A percentile compares a stretch with the other conserved stretches of the same genome.
Evolutionary conservation across 2,113 vertebrate species (phyloP).

Genomic region (Tragelaphus imberbis): DNA sequence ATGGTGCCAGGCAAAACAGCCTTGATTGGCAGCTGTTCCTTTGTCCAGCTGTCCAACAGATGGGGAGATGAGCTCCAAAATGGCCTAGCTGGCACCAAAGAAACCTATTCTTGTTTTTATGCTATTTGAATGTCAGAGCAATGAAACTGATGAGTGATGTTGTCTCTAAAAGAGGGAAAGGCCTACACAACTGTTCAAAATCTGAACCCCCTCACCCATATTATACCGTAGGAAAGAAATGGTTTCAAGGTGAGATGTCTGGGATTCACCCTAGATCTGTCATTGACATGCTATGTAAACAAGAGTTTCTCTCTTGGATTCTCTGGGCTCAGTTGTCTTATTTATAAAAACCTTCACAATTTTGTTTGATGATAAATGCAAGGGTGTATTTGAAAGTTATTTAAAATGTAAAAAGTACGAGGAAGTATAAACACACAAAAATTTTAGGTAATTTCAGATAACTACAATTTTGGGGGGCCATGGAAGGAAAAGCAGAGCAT

Average conservation of each 20-base stretch:
- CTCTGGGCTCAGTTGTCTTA: background rate
- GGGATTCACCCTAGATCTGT: background rate
- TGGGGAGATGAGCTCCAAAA: background rate
- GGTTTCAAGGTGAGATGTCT: background rate
- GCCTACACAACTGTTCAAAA: background rate
- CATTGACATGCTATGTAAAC: background rate
- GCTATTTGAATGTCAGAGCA: background rate
- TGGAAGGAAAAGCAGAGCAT: background rate
- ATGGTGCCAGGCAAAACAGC: constrained; percentile 33
- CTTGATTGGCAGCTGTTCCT: constrained; percentile 39
- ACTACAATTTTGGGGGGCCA: background rate
- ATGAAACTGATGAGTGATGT: background rate
- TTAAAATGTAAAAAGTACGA: background rate
- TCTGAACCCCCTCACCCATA: background rate
- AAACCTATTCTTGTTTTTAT: background rate
- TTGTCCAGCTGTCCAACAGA: constrained; percentile 46
- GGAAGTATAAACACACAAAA: background rate
- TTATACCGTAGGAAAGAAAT: background rate
- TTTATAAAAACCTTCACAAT: background rate
- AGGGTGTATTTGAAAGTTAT: background rate
- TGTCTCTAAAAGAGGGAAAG: background rate
- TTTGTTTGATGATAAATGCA: background rate
- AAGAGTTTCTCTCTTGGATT: background rate
- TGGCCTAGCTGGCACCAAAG: background rate
- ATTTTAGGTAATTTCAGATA: background rate